Evolutionary conservation across 2,888 invertebrate species (phyloP).

Genomic region (Lycaena phlaeas): DNA sequence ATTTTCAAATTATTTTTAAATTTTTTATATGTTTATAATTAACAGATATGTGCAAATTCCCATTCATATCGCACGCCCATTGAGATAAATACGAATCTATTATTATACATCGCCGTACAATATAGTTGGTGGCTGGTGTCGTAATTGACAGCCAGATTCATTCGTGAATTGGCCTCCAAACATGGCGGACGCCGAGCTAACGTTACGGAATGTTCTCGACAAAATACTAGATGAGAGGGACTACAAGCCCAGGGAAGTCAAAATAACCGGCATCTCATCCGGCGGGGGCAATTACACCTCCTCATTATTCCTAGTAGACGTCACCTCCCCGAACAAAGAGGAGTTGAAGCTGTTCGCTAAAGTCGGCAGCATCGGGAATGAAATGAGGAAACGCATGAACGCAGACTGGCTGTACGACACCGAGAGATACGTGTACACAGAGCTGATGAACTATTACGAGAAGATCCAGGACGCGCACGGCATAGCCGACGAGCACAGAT

Average conservation of each 20-base stretch:
- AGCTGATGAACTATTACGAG: conserved; percentile 28
- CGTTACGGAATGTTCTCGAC: conserved; percentile 24
- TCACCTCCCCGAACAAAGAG: conserved; percentile 24
- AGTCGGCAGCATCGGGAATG: conserved; percentile 33
- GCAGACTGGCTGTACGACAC: conserved; percentile 28
- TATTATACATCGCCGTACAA: neutral
- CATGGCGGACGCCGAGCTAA: conserved; percentile 30
- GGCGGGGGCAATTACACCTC: conserved; percentile 43
- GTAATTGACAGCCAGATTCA: neutral
- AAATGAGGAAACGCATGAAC: conserved; percentile 25
- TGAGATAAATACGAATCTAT: neutral
- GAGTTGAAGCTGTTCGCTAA: conserved; percentile 25
- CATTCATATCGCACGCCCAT: no score
- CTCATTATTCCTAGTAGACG: conserved; percentile 25
- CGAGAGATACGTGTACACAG: conserved; percentile 35
- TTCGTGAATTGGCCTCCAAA: conserved; percentile 9
- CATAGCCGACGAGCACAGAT: conserved; percentile 28
- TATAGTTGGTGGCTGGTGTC: neutral
- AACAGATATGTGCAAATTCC: no score
- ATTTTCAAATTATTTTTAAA: no score
- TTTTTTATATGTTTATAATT: no score
- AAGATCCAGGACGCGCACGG: conserved; percentile 28
- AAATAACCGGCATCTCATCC: conserved; percentile 27
- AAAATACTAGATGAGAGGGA: conserved; percentile 28
- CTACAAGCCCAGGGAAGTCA: conserved; percentile 24